Conservation (phyloP, 2,888 invertebrate genomes). For the Xanthostigma xanthostigma region DNA sequence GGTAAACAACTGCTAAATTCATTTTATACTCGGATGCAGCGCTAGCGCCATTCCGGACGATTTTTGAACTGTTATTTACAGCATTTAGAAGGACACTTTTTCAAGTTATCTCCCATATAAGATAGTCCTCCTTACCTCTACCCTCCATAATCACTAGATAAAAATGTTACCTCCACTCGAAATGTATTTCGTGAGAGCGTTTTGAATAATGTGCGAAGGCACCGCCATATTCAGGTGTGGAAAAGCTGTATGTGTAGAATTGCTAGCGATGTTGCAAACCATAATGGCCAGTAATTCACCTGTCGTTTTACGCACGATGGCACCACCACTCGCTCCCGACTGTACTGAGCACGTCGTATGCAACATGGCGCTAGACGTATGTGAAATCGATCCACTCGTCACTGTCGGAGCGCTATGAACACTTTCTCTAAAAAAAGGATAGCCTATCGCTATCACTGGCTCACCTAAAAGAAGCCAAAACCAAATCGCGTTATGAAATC, state of each 20-base stretch:
- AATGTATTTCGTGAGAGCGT: no score
- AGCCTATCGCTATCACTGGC: conserved; percentile 40
- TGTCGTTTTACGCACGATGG: conserved; percentile 31
- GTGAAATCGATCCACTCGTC: conserved; percentile 39
- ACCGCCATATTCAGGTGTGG: conserved; percentile 4
- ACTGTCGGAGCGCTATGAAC: conserved; percentile 32
- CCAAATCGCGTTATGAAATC: no score
- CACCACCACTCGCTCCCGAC: conserved; percentile 47
- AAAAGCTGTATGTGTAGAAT: conserved; percentile 1
- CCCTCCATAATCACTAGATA: no score
- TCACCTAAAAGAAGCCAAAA: conserved; percentile 31
- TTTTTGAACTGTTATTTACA: no score
- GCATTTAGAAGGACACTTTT: no score
- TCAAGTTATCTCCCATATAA: no score
- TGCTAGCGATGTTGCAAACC: conserved; percentile 35
- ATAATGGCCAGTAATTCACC: conserved; percentile 38
- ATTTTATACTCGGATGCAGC: no score
- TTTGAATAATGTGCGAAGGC: background rate
- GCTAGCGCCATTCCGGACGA: no score
- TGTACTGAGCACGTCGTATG: conserved; percentile 49
- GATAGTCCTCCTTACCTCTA: no score
- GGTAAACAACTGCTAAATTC: no score
- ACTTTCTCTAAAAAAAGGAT: conserved; percentile 38
- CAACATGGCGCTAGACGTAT: conserved; percentile 36
- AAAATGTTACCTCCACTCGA: no score